phyloP scores from a whole-genome alignment of 92 coral and sea anemone genomes.

The Porites rus region DNA sequence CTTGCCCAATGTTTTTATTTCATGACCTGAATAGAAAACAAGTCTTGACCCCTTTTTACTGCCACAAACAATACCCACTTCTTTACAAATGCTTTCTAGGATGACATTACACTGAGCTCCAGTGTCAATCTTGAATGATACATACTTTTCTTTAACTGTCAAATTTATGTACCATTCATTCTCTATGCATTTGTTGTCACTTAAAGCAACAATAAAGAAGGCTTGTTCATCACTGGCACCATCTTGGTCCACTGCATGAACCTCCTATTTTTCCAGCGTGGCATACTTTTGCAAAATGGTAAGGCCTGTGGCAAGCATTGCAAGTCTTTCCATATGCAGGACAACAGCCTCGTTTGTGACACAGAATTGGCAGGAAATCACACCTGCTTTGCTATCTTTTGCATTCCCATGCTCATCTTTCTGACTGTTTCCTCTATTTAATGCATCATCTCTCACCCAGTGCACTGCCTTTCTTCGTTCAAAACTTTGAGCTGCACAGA shows the following conservation, averaged over 20 bases:
- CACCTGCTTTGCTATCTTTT: not conserved
- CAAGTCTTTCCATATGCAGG: not conserved
- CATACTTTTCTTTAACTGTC: too few species aligned
- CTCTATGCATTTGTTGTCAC: not conserved
- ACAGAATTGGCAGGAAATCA: not conserved
- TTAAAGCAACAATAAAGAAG: not conserved
- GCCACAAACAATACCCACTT: constrained; percentile 23
- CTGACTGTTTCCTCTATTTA: not conserved
- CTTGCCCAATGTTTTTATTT: constrained; percentile 47
- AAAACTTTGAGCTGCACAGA: not conserved
- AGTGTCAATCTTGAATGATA: too few species aligned
- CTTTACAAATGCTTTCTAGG: constrained; percentile 27
- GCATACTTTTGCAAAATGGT: not conserved
- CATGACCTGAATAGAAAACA: constrained; percentile 42
- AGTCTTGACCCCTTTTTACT: constrained; percentile 26
- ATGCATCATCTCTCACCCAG: not conserved
- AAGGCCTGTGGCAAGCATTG: not conserved
- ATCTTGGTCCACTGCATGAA: not conserved
- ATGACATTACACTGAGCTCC: constrained; percentile 46
- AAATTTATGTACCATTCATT: not conserved
- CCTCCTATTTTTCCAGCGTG: not conserved
- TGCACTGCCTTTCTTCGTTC: not conserved
- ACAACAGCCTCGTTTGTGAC: not conserved
- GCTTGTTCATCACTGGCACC: not conserved
- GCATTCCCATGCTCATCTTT: not conserved